These are phyloP conservation scores for Taeniopygia guttata DNA, from an alignment of 2,797 vertebrate species.

Conservation along the genomic window DNA sequence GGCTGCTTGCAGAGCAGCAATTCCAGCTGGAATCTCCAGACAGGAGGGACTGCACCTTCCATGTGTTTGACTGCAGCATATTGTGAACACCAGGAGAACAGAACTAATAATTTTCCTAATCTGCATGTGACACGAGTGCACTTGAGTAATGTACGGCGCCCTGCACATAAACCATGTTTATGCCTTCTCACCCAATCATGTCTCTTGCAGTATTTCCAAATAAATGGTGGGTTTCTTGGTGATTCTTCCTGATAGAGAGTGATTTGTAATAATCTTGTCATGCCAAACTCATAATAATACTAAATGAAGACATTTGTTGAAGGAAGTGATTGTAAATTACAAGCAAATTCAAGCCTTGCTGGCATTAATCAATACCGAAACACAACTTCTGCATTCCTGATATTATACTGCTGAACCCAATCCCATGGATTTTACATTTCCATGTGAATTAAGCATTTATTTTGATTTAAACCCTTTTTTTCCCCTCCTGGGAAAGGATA, in stretches of 20 bases:
- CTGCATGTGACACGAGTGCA: not conserved
- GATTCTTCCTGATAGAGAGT: constrained; percentile 61
- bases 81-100: not conserved
- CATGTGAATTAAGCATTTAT: constrained; percentile 48
- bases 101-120: constrained; percentile 19
- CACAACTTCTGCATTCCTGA: constrained; percentile 58
- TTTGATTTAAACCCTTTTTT: constrained; percentile 42
- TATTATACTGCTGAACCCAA: constrained; percentile 56
- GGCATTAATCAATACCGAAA: constrained; percentile 75
- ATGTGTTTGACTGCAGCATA: not conserved
- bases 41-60: not conserved
- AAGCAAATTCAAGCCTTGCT: constrained; percentile 72
- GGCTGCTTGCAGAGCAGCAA: not conserved
- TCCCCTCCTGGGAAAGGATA: not conserved
- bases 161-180: constrained; percentile 49
- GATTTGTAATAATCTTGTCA: constrained; percentile 75
- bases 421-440: constrained; percentile 49
- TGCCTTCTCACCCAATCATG: constrained; percentile 49
- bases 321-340: constrained; percentile 74
- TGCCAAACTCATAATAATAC: constrained; percentile 69
- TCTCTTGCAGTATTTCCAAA: constrained; percentile 41
- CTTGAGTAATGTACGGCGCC: constrained; percentile 21
- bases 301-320: constrained; percentile 76
- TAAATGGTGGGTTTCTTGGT: constrained; percentile 42
- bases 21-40: not conserved